A percentile compares a stretch with the other conserved stretches of the same genome.
Conservation (phyloP, 2,797 vertebrate species). For the Onychomys leucogaster region DNA sequence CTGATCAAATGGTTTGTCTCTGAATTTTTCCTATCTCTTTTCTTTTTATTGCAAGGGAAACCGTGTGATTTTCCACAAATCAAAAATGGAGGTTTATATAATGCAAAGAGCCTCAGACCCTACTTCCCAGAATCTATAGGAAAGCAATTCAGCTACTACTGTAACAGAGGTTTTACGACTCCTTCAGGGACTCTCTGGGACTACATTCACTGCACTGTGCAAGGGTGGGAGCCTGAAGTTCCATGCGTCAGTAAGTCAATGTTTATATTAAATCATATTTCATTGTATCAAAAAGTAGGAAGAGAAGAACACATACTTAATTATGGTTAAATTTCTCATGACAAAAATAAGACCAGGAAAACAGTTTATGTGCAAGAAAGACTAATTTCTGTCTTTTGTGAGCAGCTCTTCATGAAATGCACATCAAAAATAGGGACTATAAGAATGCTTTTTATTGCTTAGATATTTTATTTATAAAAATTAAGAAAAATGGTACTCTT, state of each 20-base stretch:
- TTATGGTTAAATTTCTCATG: too few species aligned
- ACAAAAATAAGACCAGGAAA: background rate
- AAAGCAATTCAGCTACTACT: background rate
- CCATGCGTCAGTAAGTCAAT: conserved; percentile 83
- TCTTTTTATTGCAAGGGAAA: conserved; percentile 79
- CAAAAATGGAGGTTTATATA: background rate
- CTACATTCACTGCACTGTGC: accelerated
- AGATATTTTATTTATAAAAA: background rate
- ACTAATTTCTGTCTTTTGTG: accelerated
- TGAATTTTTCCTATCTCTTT: background rate
- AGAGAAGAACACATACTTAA: accelerated
- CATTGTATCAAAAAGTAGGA: background rate
- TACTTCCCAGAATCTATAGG: background rate
- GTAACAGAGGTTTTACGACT: background rate
- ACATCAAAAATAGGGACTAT: background rate
- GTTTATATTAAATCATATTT: background rate
- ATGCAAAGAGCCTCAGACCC: accelerated
- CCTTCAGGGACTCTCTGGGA: accelerated
- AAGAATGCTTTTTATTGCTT: background rate
- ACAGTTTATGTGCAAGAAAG: background rate
- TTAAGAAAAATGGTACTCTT: background rate
- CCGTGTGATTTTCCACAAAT: conserved; percentile 74
- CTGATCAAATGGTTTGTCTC: background rate
- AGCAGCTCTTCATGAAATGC: background rate
- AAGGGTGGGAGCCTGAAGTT: conserved; percentile 76